Base-by-base conservation (phyloP, 2,113 vertebrate species). In the Callaeas wilsoni region DNA sequence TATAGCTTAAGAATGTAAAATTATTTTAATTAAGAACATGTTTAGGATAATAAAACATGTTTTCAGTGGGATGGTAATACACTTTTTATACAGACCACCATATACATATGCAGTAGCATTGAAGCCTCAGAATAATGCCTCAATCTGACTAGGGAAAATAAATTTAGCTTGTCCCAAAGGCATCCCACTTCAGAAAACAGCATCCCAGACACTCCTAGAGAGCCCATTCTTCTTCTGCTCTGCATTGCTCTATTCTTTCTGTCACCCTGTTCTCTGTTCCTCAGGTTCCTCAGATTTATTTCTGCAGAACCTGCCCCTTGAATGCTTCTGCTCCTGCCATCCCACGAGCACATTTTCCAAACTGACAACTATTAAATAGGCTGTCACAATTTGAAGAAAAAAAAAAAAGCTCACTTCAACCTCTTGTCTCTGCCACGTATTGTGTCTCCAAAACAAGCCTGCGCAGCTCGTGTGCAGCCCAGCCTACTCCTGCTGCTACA, bases 401-500 rank as follows among this genome's bases (percentile, higher is more conserved):
- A 27, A 75, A 20, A 35, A 57, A 41, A 46, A 29, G 7, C 21
- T 75, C 35, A 56, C 3, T 68, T 81, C 62, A 79, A 1, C 37
- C n/a, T 68, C 44, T 74, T 17, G 7, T 63, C 39, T 89, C 25
- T 75, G 39, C 26, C 27, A 17, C 0, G 0, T n/a, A 16, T 10
- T 49, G 23, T 67, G 33, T 18, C 18, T 70, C 60, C 78, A 75
- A 68, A 87, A 53, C 42, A 82, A 91, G 23, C 39, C 52, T 37
- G 21, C 5, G 2, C 10, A 29, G 14, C 25, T 84, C 62, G 23
- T 26, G 32, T 67, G 56, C 39, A 50, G 6, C 29, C 62, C 3
- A 1, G 41, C 13, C 35, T 35, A 6, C 32, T 52, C 41, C 55
- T 77, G 41, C 22, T 81, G 50, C 50, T 75, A 8, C 25, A 27